Conservation (phyloP, 30 jellyfish, hydroid and myxozoan species). For the Cassiopea xamachana region DNA sequence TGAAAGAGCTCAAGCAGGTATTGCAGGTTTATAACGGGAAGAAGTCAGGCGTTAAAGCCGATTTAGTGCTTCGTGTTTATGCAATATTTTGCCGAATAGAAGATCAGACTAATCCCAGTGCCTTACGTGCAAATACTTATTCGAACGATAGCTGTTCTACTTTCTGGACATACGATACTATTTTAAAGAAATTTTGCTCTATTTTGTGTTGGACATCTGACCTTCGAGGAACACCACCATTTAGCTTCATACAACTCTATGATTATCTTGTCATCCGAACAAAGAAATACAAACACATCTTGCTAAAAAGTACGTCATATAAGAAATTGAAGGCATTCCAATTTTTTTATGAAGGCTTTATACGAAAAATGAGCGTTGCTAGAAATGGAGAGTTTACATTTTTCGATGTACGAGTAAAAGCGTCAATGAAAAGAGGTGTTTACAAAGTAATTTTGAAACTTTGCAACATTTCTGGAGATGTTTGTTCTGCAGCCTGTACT, state of each 20-base stretch:
- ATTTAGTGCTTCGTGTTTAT: constrained; percentile 14
- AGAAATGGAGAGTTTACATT: neutral
- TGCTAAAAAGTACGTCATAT: neutral
- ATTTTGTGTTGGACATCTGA: constrained; percentile 43
- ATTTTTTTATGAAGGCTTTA: neutral
- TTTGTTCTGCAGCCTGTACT: neutral
- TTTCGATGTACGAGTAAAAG: neutral
- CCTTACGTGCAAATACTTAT: neutral
- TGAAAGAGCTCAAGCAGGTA: constrained; percentile 16
- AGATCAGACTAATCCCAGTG: neutral
- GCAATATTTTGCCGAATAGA: constrained; percentile 8
- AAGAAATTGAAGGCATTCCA: neutral
- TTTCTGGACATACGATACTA: constrained; percentile 31
- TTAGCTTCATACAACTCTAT: constrained; percentile 35
- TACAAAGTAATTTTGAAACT: neutral
- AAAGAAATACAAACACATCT: neutral
- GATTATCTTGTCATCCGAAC: constrained; percentile 34
- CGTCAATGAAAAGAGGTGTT: neutral
- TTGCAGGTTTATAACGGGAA: constrained; percentile 1
- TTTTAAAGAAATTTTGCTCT: constrained; percentile 5
- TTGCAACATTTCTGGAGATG: neutral
- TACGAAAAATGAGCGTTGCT: neutral
- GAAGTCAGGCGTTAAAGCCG: no score
- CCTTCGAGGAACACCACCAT: constrained; percentile 40
- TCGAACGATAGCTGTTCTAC: neutral